Evolutionary conservation across 2,113 vertebrate genomes (phyloP), one percentile per base, ranked within the genome.

Genomic region (Raja brachyura): DNA sequence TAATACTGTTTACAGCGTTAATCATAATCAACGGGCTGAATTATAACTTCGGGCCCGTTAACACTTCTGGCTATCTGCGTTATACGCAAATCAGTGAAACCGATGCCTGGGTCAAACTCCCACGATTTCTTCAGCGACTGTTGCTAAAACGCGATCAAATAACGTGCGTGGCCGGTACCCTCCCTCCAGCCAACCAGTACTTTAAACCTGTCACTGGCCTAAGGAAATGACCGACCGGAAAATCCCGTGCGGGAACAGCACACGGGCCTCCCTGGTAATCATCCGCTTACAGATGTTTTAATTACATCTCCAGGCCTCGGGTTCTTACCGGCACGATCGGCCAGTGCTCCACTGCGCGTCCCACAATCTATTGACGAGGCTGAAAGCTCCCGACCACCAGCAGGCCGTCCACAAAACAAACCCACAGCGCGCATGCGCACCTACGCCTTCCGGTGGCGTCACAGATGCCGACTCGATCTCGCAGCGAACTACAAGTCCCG

Each of bases 191-290:
- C 86, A 25, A 13, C 81, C 86, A 39, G 20, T 7, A 33, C 88
- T 92, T 68, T 92, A 92, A 92, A 92, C 31, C 88, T 73, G 88
- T 73, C 88, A 92, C 1, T 92, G 88, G 88, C 88, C 88, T 92
- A 92, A 92, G 70, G 7, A 61, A 48, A 83, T 70, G 16, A 92
- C 31, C 66, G 59, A 92, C 11, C 11, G 31, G 6, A 70, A 70
- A 73, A 66, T 31, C 59, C 63, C n/a, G 28, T n/a, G 10, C 2
- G 28, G 25, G 11, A 56, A 22, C 48, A 56, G 20, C 39, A 28
- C 48, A 31, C 11, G 5, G 79, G 25, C 9, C 48, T 3, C 56
- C 13, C 31, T 14, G 81, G 28, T 61, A 1, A 88, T 33, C 16
- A 77, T 14, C n/a, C 8, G 48, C 25, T 22, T 63, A 88, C 2